phyloP scores from a whole-genome alignment of 1,140 invertebrate genomes.

The Himalopsyche phryganea region DNA sequence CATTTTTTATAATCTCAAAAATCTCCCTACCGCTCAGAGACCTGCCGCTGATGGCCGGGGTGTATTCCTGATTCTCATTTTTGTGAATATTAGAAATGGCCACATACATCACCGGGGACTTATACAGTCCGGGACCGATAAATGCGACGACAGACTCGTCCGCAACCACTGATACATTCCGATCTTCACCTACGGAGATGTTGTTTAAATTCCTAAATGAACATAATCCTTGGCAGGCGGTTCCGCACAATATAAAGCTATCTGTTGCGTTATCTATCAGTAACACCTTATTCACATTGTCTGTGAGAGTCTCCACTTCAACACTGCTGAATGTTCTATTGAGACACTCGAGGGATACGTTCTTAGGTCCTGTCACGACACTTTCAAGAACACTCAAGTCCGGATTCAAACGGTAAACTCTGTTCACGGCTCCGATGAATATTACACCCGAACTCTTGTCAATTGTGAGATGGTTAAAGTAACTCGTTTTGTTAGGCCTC shows the following conservation, averaged over 20 bases:
- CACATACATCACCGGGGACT: slow-evolving; percentile 91
- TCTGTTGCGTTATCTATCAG: slow-evolving; percentile 90
- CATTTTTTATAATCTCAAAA: slow-evolving; percentile 86
- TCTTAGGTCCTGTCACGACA: slow-evolving; percentile 83
- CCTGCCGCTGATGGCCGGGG: slow-evolving; percentile 87
- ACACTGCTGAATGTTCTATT: too few relatives aligned
- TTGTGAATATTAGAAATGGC: too few relatives aligned
- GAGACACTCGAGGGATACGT: slow-evolving; percentile 86
- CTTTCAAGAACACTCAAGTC: slow-evolving; percentile 75
- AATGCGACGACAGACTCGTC: slow-evolving; percentile 96
- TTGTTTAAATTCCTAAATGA: slow-evolving; percentile 84
- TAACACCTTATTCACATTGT: slow-evolving; percentile 94
- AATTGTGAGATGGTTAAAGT: slow-evolving; percentile 83
- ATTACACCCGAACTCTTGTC: slow-evolving; percentile 88
- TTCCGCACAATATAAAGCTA: slow-evolving; percentile 89
- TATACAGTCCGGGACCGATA: slow-evolving; percentile 89
- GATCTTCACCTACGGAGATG: slow-evolving; percentile 76
- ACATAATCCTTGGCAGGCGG: slow-evolving; percentile 87
- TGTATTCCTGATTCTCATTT: too few relatives aligned
- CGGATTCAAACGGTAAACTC: slow-evolving; percentile 86
- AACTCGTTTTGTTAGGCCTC: slow-evolving; percentile 51
- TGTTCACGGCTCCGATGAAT: slow-evolving; percentile 92
- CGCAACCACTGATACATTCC: slow-evolving; percentile 86
- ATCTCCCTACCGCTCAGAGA: slow-evolving; percentile 81
- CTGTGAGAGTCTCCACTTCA: too few relatives aligned